Percentiles rank a stretch among this genome's conserved stretches.
phyloP scores from a whole-genome alignment of 2,888 invertebrate species.

The Antheraea yamamai region DNA sequence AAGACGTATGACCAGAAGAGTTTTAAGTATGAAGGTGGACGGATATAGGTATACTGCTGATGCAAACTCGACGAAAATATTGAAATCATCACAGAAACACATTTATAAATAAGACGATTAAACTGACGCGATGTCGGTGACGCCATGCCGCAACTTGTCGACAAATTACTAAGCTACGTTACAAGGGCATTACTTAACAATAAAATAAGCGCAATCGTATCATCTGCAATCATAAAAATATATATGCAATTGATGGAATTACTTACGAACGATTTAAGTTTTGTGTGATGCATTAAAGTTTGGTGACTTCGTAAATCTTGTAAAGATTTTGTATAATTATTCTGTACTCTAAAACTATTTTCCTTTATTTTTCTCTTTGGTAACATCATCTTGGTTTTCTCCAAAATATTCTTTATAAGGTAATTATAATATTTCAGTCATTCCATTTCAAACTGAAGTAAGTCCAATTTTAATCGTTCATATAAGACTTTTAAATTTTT shows the following conservation, averaged over 20 bases:
- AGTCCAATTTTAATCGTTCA: no score
- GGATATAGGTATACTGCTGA: background rate
- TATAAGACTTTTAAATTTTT: no score
- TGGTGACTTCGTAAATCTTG: background rate
- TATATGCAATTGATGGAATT: background rate
- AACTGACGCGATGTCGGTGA: background rate
- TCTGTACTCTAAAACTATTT: no score
- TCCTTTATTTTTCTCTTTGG: no score
- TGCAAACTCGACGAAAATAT: constrained; percentile 16
- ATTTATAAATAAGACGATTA: constrained; percentile 22
- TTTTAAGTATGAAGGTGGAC: no score
- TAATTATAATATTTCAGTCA: no score
- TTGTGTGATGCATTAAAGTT: background rate
- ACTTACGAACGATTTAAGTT: background rate
- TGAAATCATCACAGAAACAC: constrained; percentile 21
- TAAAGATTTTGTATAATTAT: no score
- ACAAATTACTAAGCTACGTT: background rate
- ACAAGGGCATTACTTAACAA: constrained; percentile 6
- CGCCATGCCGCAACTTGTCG: background rate
- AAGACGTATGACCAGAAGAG: no score
- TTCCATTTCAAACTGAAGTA: no score
- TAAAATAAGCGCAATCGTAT: background rate
- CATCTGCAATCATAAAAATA: background rate
- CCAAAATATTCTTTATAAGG: no score
- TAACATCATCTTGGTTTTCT: no score